Conservation (phyloP, 2,113 vertebrate species). For the Cheilinus undulatus region DNA sequence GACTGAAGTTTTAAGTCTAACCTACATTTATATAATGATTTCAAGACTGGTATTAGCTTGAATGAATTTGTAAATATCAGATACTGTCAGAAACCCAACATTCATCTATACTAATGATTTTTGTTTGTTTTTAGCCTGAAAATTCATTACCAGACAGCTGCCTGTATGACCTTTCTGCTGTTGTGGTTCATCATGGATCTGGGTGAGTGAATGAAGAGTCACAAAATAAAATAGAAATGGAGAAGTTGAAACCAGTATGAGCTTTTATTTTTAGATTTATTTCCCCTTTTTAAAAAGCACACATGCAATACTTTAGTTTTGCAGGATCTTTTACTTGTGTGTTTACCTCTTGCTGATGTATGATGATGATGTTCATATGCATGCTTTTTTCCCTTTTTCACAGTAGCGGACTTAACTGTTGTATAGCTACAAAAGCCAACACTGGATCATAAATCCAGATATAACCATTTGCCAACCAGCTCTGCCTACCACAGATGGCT, state of each 20-base stretch:
- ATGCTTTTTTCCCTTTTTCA: too few species aligned
- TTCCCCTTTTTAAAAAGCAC: background rate
- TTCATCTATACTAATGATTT: too few species aligned
- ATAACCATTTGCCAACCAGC: conserved; percentile 7
- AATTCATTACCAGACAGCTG: conserved; percentile 90
- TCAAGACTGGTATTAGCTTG: too few species aligned
- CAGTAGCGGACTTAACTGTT: too few species aligned
- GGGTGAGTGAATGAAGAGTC: conserved; percentile 87
- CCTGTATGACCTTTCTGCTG: conserved; percentile 93
- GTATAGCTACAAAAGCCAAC: background rate
- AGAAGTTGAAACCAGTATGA: background rate
- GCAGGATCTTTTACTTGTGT: background rate
- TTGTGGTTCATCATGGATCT: conserved; percentile 97
- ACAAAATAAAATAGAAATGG: background rate
- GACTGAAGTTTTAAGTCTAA: too few species aligned
- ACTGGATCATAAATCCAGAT: background rate
- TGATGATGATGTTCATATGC: background rate
- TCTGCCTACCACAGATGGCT: background rate
- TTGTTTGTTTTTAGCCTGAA: conserved; percentile 85
- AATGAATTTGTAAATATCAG: too few species aligned
- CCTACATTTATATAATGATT: too few species aligned
- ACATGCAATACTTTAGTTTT: background rate
- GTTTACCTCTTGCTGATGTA: background rate
- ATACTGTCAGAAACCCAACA: too few species aligned
- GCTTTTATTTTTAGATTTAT: conserved; percentile 1